Evolutionary conservation across 1,140 invertebrate genomes (phyloP).

Genomic region (Drosophila nigrodunni): DNA sequence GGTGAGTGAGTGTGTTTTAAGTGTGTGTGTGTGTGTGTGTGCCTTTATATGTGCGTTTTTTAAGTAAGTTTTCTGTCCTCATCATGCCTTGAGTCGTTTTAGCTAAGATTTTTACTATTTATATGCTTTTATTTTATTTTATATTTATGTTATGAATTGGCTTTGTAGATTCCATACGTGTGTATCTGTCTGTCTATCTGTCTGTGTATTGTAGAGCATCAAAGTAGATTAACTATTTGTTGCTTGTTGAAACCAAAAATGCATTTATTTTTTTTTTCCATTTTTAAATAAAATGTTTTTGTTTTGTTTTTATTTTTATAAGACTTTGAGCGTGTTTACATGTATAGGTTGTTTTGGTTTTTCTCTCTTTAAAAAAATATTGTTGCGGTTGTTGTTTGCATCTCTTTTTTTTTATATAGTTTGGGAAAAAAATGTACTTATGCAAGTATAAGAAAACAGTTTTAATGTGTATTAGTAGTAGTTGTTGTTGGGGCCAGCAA

Average conservation of each 20-base stretch:
- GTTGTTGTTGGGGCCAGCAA: background rate
- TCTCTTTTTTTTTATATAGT: constrained; percentile 25
- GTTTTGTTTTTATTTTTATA: constrained; percentile 42
- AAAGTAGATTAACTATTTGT: background rate
- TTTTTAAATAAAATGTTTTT: constrained; percentile 44
- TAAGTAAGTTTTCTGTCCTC: constrained; percentile 23
- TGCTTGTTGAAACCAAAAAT: constrained; percentile 68
- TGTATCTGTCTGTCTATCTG: constrained; percentile 15
- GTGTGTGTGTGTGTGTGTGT: constrained; percentile 1
- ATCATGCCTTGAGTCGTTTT: constrained; percentile 36
- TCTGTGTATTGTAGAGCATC: constrained; percentile 14
- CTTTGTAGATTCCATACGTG: constrained; percentile 14
- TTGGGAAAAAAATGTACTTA: constrained; percentile 38
- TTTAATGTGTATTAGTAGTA: constrained; percentile 4
- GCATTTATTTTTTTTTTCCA: constrained; percentile 37
- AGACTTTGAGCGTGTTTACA: constrained; percentile 70
- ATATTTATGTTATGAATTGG: constrained; percentile 49
- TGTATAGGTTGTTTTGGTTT: constrained; percentile 39
- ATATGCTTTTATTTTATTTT: constrained; percentile 75
- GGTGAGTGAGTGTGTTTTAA: background rate
- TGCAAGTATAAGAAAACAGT: constrained; percentile 27
- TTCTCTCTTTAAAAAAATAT: constrained; percentile 35
- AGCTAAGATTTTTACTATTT: constrained; percentile 67
- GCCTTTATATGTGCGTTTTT: constrained; percentile 15
- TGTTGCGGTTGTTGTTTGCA: constrained; percentile 26